Conservation (phyloP, 2,113 vertebrate genomes). For the Motacilla tschutschensis region DNA sequence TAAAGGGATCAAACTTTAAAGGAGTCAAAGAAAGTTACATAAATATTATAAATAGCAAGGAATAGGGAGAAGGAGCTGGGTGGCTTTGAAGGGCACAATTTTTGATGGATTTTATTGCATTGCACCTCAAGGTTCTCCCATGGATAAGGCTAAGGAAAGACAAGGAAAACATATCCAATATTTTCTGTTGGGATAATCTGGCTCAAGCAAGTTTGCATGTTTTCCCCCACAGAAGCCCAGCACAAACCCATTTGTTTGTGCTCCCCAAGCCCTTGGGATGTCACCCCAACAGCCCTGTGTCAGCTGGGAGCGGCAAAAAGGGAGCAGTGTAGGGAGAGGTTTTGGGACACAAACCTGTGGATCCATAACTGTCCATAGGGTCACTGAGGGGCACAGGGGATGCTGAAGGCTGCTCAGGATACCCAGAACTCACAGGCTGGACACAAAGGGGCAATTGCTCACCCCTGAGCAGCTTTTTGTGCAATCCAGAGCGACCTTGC, state of each 20-base stretch:
- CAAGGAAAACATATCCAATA: background rate
- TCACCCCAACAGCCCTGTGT: background rate
- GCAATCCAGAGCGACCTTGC: background rate
- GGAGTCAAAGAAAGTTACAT: background rate
- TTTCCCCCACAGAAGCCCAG: background rate
- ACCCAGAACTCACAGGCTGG: background rate
- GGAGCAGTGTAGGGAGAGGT: accelerated
- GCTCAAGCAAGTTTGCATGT: background rate
- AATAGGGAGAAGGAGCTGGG: background rate
- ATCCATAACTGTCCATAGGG: background rate
- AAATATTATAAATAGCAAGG: constrained; percentile 5
- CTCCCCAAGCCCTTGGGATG: background rate
- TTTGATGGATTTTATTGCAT: background rate
- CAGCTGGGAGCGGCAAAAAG: background rate
- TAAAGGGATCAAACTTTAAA: constrained; percentile 35
- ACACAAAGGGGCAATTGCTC: background rate
- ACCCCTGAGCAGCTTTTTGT: background rate
- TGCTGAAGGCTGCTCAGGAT: background rate
- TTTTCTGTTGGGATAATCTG: background rate
- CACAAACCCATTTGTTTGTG: background rate
- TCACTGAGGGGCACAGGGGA: background rate
- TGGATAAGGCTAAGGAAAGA: background rate
- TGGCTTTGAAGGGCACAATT: background rate
- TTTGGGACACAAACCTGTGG: background rate
- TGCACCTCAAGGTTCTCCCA: background rate